Conservation (phyloP, 2,797 vertebrate species). For the Alca torda region DNA sequence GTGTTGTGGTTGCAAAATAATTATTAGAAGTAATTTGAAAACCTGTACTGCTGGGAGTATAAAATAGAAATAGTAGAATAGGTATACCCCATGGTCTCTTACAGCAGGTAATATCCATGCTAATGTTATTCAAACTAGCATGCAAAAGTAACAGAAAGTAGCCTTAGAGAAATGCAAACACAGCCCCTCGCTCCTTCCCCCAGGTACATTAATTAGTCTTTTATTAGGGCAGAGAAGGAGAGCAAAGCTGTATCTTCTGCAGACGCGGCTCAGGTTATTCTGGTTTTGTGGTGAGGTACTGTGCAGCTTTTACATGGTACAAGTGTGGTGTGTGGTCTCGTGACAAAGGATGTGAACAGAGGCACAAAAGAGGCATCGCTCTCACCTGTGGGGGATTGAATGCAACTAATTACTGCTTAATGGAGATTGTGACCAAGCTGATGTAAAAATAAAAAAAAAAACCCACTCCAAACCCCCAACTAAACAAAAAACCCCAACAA, state of each 20-base stretch:
- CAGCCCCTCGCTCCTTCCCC: background rate
- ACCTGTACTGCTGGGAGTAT: background rate
- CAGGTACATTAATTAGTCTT: background rate
- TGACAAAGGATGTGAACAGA: background rate
- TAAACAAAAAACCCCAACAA: background rate
- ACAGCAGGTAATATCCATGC: background rate
- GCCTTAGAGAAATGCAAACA: background rate
- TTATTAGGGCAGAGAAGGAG: background rate
- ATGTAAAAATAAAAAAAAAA: background rate
- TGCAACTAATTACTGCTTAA: background rate
- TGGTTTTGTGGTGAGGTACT: background rate
- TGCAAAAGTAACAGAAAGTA: background rate
- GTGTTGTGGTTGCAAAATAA: background rate
- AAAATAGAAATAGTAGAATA: background rate
- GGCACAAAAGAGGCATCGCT: background rate
- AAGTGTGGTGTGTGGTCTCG: background rate
- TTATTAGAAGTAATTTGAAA: constrained; percentile 28
- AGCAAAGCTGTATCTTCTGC: background rate
- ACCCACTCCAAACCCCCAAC: too few species aligned
- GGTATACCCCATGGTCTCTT: background rate
- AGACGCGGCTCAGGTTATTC: background rate
- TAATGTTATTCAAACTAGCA: background rate
- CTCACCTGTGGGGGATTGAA: background rate
- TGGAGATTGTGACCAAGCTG: background rate
- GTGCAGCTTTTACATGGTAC: fast-evolving